Base-by-base conservation (phyloP, 92 coral and sea anemone species). In the Paragorgia papillata region DNA sequence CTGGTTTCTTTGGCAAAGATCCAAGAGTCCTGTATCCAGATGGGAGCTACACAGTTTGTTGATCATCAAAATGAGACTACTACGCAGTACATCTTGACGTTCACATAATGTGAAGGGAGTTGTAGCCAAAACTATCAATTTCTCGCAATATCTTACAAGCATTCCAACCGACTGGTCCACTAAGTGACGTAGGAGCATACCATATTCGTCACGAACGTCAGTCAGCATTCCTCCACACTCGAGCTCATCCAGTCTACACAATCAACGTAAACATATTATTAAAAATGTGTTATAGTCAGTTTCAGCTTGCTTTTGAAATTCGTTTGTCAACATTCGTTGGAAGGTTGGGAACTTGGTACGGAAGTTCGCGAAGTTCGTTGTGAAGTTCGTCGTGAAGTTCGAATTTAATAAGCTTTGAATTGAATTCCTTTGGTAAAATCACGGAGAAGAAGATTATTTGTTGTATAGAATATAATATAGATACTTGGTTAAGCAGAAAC, bases 71-170 rank as follows among this genome's bases (percentile, higher is more conserved):
- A 94, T 83, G 12, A 94, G 85, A 25, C 98, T 88, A 74, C 97
- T 86, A 28, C 98, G 91, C 81, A 94, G 82, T 41, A 94, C 88
- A 50, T 96, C 91, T 32, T 86, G 97, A 74, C 89, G 94, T 32
- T 94, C 98, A 21, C 84, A 80, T 94, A 92, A 86, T 0, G 97
- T 81, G 82, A 86, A 94, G 3, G 98, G 98, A 34, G 94, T 90
- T 63, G 86, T 80, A 62, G 94, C 84, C 83, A 91, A 80, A 15
- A 85, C 61, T 33, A 94, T 61, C 57, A 90, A 70, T 50, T 88
- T 88, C 80, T 90, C 89, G 69, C 90, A 88, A 86, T 88, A 88
- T 19, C 84, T 66, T 48, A 83, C 46, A 31, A 87, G 91, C 56
- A 84, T 83, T 27, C 76, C 64, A 29, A 89, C 75, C 14, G 97